These are phyloP conservation scores for Nasua narica DNA, from an alignment of 2,797 vertebrate genomes.

Conservation along the genomic window DNA sequence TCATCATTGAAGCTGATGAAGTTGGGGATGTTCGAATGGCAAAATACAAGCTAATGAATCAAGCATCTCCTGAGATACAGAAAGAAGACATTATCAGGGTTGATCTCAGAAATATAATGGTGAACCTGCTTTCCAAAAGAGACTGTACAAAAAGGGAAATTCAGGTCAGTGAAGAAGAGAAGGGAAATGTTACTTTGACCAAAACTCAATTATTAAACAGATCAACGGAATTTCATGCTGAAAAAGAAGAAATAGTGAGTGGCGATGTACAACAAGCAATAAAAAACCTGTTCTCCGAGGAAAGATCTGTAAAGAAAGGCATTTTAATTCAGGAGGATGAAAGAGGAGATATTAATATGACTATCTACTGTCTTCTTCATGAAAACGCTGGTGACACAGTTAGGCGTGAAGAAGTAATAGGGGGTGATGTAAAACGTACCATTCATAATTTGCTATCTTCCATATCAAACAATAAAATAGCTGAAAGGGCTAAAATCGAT, in stretches of 20 bases:
- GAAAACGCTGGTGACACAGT: constrained; percentile 81
- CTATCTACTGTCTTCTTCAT: constrained; percentile 94
- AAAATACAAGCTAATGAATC: constrained; percentile 94
- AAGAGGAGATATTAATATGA: constrained; percentile 93
- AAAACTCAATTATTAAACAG: constrained; percentile 90
- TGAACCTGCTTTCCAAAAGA: constrained; percentile 89
- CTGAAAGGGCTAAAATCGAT: constrained; percentile 86
- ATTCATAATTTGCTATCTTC: constrained; percentile 88
- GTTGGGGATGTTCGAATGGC: constrained; percentile 94
- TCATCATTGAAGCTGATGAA: constrained; percentile 93
- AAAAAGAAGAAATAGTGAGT: constrained; percentile 90
- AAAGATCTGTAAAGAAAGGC: constrained; percentile 86
- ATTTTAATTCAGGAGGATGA: constrained; percentile 96
- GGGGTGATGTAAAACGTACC: constrained; percentile 89
- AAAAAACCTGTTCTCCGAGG: constrained; percentile 87
- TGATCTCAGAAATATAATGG: constrained; percentile 92
- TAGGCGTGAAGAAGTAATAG: constrained; percentile 87
- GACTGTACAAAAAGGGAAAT: constrained; percentile 85
- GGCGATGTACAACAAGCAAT: constrained; percentile 92
- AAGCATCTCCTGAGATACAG: constrained; percentile 91
- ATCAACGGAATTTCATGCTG: constrained; percentile 81
- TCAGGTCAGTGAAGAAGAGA: constrained; percentile 90
- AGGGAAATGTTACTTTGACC: constrained; percentile 89
- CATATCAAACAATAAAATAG: constrained; percentile 79
- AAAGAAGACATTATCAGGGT: constrained; percentile 91